Conservation (phyloP, 1,140 invertebrate species). For the Drosophila elegans region DNA sequence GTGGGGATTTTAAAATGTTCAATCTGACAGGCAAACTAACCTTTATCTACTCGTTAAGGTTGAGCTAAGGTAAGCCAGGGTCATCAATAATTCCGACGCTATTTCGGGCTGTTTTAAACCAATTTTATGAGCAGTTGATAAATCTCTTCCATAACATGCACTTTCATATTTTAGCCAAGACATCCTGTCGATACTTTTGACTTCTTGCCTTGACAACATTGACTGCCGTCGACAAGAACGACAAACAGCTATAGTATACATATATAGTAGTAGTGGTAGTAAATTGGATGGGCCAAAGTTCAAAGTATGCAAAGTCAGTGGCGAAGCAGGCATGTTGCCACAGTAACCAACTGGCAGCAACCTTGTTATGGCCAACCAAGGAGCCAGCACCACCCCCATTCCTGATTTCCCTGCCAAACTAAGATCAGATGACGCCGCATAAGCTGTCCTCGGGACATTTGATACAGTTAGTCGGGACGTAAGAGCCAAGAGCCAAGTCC, state of each 20-base stretch:
- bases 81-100: constrained; percentile 36
- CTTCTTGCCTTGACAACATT: constrained; percentile 27
- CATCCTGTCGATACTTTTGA: constrained; percentile 49
- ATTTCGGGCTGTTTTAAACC: neutral
- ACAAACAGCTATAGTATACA: constrained; percentile 24
- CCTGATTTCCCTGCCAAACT: constrained; percentile 2
- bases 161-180: constrained; percentile 35
- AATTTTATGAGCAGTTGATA: neutral
- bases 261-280: constrained; percentile 4
- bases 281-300: constrained; percentile 60
- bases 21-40: constrained; percentile 12
- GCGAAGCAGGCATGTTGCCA: constrained; percentile 26
- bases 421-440: constrained; percentile 35
- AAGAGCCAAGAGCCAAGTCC: constrained; percentile 15
- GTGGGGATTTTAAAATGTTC: constrained; percentile 8
- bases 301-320: constrained; percentile 74
- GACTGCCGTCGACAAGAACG: constrained; percentile 32
- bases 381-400: constrained; percentile 3
- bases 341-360: constrained; percentile 44
- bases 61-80: neutral
- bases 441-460: constrained; percentile 30
- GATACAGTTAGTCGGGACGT: constrained; percentile 51
- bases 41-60: constrained; percentile 9
- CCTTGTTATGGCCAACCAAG: constrained; percentile 49
- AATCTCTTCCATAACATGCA: constrained; percentile 16